These are phyloP conservation scores for Anhinga anhinga DNA, from an alignment of 2,113 vertebrate genomes.

Conservation along the genomic window DNA sequence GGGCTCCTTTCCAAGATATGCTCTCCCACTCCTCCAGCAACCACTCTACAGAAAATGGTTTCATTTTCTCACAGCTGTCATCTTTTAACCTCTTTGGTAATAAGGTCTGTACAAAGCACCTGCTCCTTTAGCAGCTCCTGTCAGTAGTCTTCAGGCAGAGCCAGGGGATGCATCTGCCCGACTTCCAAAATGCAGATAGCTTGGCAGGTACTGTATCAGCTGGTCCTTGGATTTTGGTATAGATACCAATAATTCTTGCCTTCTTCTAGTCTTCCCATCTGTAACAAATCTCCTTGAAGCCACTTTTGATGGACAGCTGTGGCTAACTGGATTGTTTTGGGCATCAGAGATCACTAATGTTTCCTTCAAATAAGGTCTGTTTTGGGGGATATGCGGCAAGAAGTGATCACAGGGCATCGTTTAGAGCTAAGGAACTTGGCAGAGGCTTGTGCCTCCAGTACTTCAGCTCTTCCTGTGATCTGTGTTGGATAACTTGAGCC, in stretches of 20 bases:
- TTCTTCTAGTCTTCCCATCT: background rate
- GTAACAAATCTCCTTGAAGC: background rate
- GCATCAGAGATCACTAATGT: background rate
- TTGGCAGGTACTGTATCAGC: background rate
- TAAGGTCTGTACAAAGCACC: background rate
- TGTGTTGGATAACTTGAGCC: background rate
- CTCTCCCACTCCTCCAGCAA: background rate
- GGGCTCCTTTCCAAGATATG: background rate
- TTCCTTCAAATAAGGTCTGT: background rate
- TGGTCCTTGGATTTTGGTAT: background rate
- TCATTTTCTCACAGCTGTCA: constrained; percentile 3
- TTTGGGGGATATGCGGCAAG: background rate
- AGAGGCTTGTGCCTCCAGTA: background rate
- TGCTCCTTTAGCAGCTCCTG: background rate
- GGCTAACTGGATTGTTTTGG: background rate
- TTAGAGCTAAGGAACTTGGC: background rate
- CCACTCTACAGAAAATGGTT: background rate
- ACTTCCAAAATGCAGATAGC: background rate
- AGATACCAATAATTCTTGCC: background rate
- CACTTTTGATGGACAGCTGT: background rate
- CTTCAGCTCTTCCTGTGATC: background rate
- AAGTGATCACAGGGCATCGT: fast-evolving
- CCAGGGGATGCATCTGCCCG: background rate
- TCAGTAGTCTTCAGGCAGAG: background rate
- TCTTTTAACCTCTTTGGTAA: background rate